Evolutionary conservation across 2,888 invertebrate species (phyloP), one percentile per base, ranked within the genome.

Genomic region (Meliscaeva auricollis): DNA sequence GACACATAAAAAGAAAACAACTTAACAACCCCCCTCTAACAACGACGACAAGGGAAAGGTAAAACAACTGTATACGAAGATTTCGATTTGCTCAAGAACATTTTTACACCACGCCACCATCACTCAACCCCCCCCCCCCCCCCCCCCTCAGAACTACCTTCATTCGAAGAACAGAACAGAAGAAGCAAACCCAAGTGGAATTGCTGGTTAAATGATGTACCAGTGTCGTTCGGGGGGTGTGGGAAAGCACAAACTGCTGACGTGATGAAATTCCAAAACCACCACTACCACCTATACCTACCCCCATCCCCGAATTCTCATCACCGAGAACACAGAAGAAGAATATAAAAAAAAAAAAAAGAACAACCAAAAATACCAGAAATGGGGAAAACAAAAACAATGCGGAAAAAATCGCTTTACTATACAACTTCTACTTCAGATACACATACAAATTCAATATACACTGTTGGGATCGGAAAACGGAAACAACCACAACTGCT

Each of bases 161-260:
- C 11, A 15, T 1, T 20, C 30, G 48, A 48, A 17, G 44, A 54
- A 41, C 13, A 44, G 66, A 6, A n/a, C n/a, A 75, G 44, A 52
- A 62, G 73, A 70, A 48, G 52, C 60, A 64, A 41, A 46, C 72
- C 68, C 75, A 69, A 81, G 81, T 85, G 82, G 69, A 87, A 81
- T 87, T 79, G 62, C 79, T 75, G 83, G 77, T 84, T 85, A 85
- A 85, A 85, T 85, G 85, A 81, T 85, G 85, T 85, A 85, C 80
- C 73, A 72, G 81, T 77, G 80, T 79, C 75, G 30, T 50, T 20
- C 9, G 9, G 87, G 87, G 87, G 84, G 80, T 87, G 22, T 3
- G 88, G 87, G 87, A 85, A 68, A 72, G 87, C 79, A 80, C 73
- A 88, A 88, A 88, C 87, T 88, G 88, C 88, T 88, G 88, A 88